Evolutionary conservation across 2,113 vertebrate genomes (phyloP).

Genomic region (Salvelinus namaycush): DNA sequence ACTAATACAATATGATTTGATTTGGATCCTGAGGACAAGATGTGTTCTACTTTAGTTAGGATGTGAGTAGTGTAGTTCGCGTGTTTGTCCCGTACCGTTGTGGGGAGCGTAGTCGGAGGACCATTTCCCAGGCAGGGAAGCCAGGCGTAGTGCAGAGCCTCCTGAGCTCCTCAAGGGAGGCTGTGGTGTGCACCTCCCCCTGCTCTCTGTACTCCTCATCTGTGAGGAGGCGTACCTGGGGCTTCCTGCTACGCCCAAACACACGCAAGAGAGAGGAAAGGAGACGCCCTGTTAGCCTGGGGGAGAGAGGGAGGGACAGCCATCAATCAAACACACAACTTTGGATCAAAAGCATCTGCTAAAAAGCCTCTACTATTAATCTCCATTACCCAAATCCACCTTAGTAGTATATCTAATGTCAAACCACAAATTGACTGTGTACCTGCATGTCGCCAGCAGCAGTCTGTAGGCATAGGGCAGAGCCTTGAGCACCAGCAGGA

Average conservation of each 20-base stretch:
- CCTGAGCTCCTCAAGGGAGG: conserved; percentile 79
- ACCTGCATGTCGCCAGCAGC: conserved; percentile 63
- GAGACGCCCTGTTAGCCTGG: conserved; percentile 66
- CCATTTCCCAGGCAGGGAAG: conserved; percentile 78
- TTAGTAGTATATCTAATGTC: neutral
- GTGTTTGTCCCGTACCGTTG: conserved; percentile 63
- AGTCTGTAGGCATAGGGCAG: conserved; percentile 45
- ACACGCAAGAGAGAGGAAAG: conserved; percentile 29
- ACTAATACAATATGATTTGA: no score
- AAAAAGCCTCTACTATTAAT: neutral
- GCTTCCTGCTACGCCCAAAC: conserved; percentile 38
- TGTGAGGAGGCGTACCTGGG: conserved; percentile 61
- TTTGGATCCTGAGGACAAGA: neutral
- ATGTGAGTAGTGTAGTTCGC: neutral
- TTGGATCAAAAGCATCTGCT: neutral
- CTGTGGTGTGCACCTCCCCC: conserved; percentile 67
- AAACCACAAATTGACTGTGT: neutral
- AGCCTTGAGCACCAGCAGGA: conserved; percentile 58
- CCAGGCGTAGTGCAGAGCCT: conserved; percentile 66
- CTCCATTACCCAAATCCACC: conserved; percentile 14
- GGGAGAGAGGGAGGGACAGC: neutral
- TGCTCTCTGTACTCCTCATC: conserved; percentile 82
- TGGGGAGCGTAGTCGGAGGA: conserved; percentile 75
- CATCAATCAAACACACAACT: neutral
- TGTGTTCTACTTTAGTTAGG: neutral